Percentiles rank a stretch among this genome's conserved stretches.
phyloP scores from a whole-genome alignment of 2,888 invertebrate genomes.

The Siphlonurus alternatus region DNA sequence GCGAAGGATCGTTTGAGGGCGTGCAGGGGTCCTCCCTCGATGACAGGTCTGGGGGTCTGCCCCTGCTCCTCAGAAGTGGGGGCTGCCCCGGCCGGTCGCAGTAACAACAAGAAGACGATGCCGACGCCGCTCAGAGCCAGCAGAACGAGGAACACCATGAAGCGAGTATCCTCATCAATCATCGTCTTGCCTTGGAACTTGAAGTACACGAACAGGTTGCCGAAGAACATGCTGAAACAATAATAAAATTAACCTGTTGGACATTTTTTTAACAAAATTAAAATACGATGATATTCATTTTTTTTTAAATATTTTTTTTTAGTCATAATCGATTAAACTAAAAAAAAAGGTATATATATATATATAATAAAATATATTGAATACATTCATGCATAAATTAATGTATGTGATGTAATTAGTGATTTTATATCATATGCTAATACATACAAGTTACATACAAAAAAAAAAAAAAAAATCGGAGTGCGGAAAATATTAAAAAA shows the following conservation, averaged over 20 bases:
- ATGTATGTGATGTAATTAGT: no score
- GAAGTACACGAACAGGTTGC: conserved; percentile 88
- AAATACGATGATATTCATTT: background rate
- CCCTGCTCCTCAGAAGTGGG: conserved; percentile 4
- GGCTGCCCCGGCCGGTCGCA: conserved; percentile 34
- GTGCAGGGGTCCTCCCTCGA: conserved; percentile 39
- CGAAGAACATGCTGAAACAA: conserved; percentile 71
- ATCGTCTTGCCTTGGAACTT: conserved; percentile 65
- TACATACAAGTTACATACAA: no score
- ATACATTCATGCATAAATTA: no score
- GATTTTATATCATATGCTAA: no score
- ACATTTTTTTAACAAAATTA: no score
- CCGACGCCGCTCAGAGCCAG: conserved; percentile 44
- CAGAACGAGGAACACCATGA: conserved; percentile 66
- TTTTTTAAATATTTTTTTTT: background rate
- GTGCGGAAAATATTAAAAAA: no score
- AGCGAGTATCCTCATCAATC: conserved; percentile 54
- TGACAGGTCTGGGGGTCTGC: conserved; percentile 21
- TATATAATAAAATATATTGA: no score
- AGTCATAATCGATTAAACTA: no score
- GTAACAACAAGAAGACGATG: conserved; percentile 43
- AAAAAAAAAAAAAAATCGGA: no score
- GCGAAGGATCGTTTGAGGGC: conserved; percentile 58
- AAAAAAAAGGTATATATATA: no score
- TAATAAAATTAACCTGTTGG: no score